phyloP scores from a whole-genome alignment of 2,888 invertebrate genomes.

The Ypsolopha scabrella region DNA sequence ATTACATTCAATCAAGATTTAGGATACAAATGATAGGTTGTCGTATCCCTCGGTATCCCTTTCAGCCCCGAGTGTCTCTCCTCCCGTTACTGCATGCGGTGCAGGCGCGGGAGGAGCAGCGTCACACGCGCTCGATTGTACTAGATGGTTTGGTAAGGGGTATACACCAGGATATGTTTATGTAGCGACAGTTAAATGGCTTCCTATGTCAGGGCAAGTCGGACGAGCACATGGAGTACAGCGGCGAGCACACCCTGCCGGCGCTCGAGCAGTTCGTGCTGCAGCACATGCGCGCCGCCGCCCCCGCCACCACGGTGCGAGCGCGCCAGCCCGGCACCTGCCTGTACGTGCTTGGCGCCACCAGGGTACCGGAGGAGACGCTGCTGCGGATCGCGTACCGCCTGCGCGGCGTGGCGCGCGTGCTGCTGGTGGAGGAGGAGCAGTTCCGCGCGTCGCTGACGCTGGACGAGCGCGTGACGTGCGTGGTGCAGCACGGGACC shows the following conservation, averaged over 20 bases:
- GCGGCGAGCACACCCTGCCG: constrained; percentile 70
- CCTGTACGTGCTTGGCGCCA: constrained; percentile 54
- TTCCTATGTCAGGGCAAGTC: constrained; percentile 47
- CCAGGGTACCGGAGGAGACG: constrained; percentile 65
- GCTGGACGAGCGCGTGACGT: constrained; percentile 28
- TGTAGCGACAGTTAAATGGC: constrained; percentile 2
- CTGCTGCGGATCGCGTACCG: constrained; percentile 77
- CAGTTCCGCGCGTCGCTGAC: constrained; percentile 29
- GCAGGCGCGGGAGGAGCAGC: too few relatives aligned
- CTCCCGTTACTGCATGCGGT: too few relatives aligned
- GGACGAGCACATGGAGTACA: constrained; percentile 64
- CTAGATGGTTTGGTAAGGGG: too few relatives aligned
- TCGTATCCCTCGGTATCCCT: too few relatives aligned
- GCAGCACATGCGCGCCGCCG: constrained; percentile 46
- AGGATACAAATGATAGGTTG: too few relatives aligned
- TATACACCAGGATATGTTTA: not conserved
- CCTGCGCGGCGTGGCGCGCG: constrained; percentile 57
- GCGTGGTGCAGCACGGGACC: constrained; percentile 37
- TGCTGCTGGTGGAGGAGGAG: constrained; percentile 37
- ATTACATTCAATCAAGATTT: too few relatives aligned
- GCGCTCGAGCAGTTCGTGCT: constrained; percentile 74
- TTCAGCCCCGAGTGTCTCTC: too few relatives aligned
- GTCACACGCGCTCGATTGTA: too few relatives aligned
- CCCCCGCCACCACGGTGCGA: not conserved
- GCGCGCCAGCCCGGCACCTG: constrained; percentile 35